Conservation (phyloP, 2,113 vertebrate genomes). For the Heterotis niloticus region DNA sequence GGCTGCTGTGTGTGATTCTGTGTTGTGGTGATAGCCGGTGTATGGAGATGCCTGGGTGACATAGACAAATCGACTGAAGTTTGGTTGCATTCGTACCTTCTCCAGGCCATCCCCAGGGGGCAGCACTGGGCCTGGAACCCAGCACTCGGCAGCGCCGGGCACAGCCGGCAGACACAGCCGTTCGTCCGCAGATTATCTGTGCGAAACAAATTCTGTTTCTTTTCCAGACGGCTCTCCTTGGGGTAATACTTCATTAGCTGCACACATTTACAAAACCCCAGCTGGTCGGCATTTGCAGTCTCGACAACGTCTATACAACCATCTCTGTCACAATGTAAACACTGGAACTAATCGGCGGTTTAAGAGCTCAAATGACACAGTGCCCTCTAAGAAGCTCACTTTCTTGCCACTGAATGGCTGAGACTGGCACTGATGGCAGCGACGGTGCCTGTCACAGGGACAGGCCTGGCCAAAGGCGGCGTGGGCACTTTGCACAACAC, state of each 20-base stretch:
- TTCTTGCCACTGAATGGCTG: neutral
- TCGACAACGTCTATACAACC: no score
- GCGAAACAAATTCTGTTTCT: no score
- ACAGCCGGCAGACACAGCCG: neutral
- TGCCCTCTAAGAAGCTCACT: neutral
- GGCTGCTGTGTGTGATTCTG: no score
- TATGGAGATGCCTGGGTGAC: neutral
- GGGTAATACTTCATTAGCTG: neutral
- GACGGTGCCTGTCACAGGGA: no score
- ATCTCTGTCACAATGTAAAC: no score
- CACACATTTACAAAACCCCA: neutral
- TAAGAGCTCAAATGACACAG: no score
- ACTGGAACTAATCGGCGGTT: no score
- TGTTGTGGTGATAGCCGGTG: neutral
- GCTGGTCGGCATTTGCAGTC: no score
- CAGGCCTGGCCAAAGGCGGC: neutral
- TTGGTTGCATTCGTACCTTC: neutral
- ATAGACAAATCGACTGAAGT: neutral
- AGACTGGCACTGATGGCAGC: neutral
- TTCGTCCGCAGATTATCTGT: no score
- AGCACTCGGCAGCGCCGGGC: neutral
- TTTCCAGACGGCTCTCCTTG: no score
- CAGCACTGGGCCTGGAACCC: neutral
- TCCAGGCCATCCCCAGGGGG: neutral
- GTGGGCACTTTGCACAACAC: neutral